Evolutionary conservation across 2,113 vertebrate species (phyloP), one percentile per base, ranked within the genome.

Genomic region (Dipodomys stephensi): DNA sequence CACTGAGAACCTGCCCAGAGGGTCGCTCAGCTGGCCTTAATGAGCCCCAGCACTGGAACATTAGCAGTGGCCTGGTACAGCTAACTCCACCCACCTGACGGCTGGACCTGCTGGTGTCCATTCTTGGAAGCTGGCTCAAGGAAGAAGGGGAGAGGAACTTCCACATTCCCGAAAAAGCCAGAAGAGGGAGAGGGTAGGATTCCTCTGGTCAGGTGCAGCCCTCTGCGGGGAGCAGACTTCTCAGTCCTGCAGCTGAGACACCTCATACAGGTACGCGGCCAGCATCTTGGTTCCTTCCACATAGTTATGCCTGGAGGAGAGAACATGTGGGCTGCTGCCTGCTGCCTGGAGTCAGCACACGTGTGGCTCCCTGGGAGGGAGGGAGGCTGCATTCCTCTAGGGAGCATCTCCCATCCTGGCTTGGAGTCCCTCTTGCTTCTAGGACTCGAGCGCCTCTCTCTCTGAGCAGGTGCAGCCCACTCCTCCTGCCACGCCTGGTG

Each of bases 201-300:
- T 27, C 35, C 57, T 30, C 64, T 30, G 30, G 46, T 3, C 0
- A 8, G 60, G 49, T 8, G 2, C 0, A 5, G 64, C 22, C 1
- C 27, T 71, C 49, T 23, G 0, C 0, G 23, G 80, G 2, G n/a
- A 6, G 0, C 0, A 0, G 57, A 80, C 19, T 39, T 5, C 62
- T 98, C 95, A 97, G 85, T 97, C 62, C 94, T 97, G 95, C 97
- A 99, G 97, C 97, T 98, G 98, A 62, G 99, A 99, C 74, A 99
- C 99, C 96, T 99, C 99, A 46, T 99, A 97, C 93, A 99, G 99
- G 96, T 99, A 99, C 0, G 99, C 99, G 1, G 98, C 98, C 95
- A 99, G 97, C 98, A 99, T 97, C 97, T 99, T 99, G 93, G 97
- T 98, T 2, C 99, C 99, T 87, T 99, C 98, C 81, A 99, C 98